These are phyloP conservation scores for Kradibia gibbosae DNA, from an alignment of 1,140 invertebrate species.

Conservation along the genomic window DNA sequence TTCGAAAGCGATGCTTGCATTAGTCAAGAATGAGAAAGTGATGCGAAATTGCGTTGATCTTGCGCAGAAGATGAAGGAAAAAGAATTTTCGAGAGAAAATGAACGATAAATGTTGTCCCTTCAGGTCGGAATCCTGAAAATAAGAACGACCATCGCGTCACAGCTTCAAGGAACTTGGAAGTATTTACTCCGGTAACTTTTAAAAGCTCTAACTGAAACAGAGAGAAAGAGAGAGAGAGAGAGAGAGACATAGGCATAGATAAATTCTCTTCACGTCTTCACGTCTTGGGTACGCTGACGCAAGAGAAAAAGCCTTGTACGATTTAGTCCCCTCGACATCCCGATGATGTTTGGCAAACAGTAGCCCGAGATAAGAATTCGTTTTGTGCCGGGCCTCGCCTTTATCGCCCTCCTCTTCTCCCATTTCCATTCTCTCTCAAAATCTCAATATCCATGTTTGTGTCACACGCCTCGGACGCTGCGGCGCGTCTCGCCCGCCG, in stretches of 20 bases:
- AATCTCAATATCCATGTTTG: neutral
- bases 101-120: too few relatives aligned
- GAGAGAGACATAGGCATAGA: neutral
- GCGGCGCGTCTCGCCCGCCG: neutral
- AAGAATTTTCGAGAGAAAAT: too few relatives aligned
- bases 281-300: neutral
- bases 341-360: neutral
- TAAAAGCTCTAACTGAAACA: neutral
- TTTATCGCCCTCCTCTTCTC: neutral
- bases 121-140: too few relatives aligned
- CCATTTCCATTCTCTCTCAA: neutral
- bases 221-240: neutral
- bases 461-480: conserved; percentile 7
- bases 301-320: neutral
- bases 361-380: conserved; percentile 6
- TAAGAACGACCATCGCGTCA: too few relatives aligned
- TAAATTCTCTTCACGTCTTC: too few relatives aligned
- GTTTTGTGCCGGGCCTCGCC: neutral
- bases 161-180: too few relatives aligned
- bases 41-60: too few relatives aligned
- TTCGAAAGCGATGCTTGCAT: neutral
- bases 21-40: too few relatives aligned
- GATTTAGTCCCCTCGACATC: neutral
- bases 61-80: too few relatives aligned
- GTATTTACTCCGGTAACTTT: neutral